Percentiles rank a stretch among this genome's conserved stretches.
phyloP scores from a whole-genome alignment of 1,140 invertebrate species.

The Drosophila seguyi region DNA sequence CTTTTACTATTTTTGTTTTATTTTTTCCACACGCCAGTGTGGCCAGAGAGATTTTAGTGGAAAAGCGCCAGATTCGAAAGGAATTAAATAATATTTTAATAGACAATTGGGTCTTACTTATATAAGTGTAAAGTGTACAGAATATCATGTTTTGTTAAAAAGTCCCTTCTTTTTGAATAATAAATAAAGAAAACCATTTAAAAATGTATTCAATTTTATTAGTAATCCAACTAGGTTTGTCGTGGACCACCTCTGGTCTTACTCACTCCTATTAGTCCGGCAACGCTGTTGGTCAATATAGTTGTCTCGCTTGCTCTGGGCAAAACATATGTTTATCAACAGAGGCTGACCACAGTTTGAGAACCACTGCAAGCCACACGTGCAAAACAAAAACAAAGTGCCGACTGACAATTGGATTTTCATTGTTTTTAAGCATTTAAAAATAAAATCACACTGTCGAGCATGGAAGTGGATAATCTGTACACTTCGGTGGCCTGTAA shows the following conservation, averaged over 20 bases:
- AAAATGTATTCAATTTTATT: background rate
- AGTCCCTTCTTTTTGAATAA: accelerated
- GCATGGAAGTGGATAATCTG: constrained; percentile 85
- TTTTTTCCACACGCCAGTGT: constrained; percentile 15
- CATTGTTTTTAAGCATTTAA: background rate
- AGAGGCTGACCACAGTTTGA: constrained; percentile 41
- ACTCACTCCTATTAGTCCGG: background rate
- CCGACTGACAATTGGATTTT: constrained; percentile 6
- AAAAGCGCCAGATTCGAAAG: constrained; percentile 7
- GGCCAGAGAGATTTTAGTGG: background rate
- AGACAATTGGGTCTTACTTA: too few relatives aligned
- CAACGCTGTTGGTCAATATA: background rate
- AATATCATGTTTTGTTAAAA: background rate
- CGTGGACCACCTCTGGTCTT: background rate
- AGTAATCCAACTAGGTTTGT: background rate
- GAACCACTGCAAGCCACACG: constrained; percentile 36
- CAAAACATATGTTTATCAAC: constrained; percentile 52
- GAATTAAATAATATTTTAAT: too few relatives aligned
- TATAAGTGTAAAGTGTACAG: too few relatives aligned
- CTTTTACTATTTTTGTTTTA: constrained; percentile 41
- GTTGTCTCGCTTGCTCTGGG: constrained; percentile 27
- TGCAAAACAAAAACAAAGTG: constrained; percentile 53
- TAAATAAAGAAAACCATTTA: background rate
- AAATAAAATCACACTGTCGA: background rate
- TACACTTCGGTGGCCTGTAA: constrained; percentile 91